phyloP scores from a whole-genome alignment of 2,113 vertebrate species.

The Pachycephala philippinensis region DNA sequence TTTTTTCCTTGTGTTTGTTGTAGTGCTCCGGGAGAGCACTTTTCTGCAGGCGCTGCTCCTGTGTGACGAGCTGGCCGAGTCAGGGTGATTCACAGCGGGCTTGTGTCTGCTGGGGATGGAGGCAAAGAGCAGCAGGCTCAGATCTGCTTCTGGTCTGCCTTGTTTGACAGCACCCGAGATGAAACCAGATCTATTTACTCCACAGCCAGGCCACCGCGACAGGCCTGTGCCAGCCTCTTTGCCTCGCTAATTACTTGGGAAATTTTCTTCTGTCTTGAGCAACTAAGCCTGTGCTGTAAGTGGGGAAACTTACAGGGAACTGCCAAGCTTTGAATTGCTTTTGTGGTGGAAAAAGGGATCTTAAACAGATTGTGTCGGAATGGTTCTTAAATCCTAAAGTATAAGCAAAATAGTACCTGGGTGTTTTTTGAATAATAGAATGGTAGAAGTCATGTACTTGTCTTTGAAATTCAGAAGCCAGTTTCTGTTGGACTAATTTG shows the following conservation, averaged over 20 bases:
- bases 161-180: not conserved
- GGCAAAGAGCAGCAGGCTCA: not conserved
- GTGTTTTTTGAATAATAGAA: not conserved
- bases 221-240: not conserved
- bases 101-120: not conserved
- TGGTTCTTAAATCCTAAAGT: not conserved
- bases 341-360: not conserved
- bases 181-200: not conserved
- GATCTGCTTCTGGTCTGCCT: not conserved
- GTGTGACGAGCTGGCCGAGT: accelerated
- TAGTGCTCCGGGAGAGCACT: not conserved
- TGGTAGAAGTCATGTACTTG: not conserved
- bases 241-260: not conserved
- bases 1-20: not conserved
- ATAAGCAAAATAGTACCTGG: not conserved
- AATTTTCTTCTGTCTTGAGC: not conserved
- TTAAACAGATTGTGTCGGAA: not conserved
- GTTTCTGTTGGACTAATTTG: not conserved
- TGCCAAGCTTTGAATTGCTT: not conserved
- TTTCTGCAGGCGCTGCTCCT: accelerated
- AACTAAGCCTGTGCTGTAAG: not conserved
- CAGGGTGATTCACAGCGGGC: accelerated
- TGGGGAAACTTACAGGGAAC: not conserved
- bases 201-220: not conserved
- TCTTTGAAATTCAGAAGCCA: not conserved